Percentiles rank a stretch among this genome's conserved stretches.
These are phyloP conservation scores for Teleogryllus occipitalis DNA, from an alignment of 1,140 invertebrate genomes.

Conservation along the genomic window DNA sequence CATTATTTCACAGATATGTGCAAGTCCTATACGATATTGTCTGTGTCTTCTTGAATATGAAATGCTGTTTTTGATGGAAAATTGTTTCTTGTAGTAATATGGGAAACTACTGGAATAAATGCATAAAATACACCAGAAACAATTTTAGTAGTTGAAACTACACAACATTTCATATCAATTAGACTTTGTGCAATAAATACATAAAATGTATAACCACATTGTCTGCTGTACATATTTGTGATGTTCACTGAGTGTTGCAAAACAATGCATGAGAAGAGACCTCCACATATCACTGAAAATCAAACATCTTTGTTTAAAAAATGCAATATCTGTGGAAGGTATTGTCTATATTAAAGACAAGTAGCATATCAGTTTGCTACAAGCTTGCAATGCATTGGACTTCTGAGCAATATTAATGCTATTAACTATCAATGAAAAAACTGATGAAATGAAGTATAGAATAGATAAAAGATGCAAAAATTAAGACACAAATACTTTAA, in stretches of 20 bases:
- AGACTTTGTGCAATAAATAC: not conserved
- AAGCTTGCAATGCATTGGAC: not conserved
- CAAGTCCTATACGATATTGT: not conserved
- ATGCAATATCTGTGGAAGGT: no score
- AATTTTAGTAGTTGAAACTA: not conserved
- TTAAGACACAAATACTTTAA: not conserved
- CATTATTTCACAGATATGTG: not conserved
- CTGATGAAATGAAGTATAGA: not conserved
- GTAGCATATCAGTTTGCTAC: not conserved
- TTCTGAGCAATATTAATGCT: not conserved
- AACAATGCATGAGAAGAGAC: not conserved
- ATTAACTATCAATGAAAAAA: not conserved
- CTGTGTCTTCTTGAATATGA: not conserved
- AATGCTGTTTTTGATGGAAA: not conserved
- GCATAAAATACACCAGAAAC: not conserved
- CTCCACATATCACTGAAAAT: no score
- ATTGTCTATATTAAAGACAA: no score
- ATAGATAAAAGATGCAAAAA: not conserved
- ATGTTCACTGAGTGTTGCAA: not conserved
- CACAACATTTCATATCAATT: not conserved
- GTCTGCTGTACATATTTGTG: slow-evolving; percentile 1
- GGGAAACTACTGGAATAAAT: not conserved
- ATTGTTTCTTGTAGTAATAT: not conserved
- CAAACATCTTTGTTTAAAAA: no score
- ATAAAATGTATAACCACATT: not conserved